Conservation (phyloP, 2,888 invertebrate genomes). For the Anaspis maculata region DNA sequence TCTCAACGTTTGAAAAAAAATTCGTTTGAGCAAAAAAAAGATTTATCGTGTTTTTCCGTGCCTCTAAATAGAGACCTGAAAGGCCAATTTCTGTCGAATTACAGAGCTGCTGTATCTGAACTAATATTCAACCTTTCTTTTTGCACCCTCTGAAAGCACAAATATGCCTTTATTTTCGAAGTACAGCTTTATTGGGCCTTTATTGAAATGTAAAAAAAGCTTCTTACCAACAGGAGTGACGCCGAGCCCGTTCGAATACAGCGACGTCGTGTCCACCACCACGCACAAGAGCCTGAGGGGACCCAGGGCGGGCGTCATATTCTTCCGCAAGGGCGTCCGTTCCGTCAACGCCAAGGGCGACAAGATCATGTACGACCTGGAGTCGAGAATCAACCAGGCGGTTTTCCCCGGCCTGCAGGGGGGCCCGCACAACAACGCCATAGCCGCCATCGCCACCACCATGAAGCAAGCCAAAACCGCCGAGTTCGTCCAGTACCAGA, state of each 20-base stretch:
- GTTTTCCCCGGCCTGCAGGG: slow-evolving; percentile 92
- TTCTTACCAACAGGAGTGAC: slow-evolving; percentile 68
- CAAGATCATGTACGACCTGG: slow-evolving; percentile 79
- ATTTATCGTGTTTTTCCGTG: too few species aligned
- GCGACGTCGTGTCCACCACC: slow-evolving; percentile 89
- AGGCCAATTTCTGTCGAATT: too few species aligned
- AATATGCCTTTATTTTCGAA: too few species aligned
- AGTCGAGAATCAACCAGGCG: slow-evolving; percentile 77
- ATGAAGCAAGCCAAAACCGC: slow-evolving; percentile 77
- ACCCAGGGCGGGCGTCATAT: slow-evolving; percentile 83
- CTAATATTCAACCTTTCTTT: too few species aligned
- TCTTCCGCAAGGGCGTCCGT: slow-evolving; percentile 84
- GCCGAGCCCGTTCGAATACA: slow-evolving; percentile 82
- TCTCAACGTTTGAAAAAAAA: too few species aligned
- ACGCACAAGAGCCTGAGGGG: slow-evolving; percentile 92
- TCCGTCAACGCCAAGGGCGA: slow-evolving; percentile 74
- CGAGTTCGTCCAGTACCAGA: slow-evolving; percentile 78
- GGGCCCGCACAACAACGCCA: slow-evolving; percentile 96
- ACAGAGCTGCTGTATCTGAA: too few species aligned
- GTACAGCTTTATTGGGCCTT: too few species aligned
- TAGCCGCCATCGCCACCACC: slow-evolving; percentile 91
- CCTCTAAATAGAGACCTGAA: too few species aligned
- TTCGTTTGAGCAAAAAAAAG: too few species aligned
- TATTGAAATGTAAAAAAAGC: too few species aligned
- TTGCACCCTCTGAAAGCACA: too few species aligned